These are phyloP conservation scores for Thunnus maccoyii DNA, from an alignment of 2,113 vertebrate genomes.

Conservation along the genomic window DNA sequence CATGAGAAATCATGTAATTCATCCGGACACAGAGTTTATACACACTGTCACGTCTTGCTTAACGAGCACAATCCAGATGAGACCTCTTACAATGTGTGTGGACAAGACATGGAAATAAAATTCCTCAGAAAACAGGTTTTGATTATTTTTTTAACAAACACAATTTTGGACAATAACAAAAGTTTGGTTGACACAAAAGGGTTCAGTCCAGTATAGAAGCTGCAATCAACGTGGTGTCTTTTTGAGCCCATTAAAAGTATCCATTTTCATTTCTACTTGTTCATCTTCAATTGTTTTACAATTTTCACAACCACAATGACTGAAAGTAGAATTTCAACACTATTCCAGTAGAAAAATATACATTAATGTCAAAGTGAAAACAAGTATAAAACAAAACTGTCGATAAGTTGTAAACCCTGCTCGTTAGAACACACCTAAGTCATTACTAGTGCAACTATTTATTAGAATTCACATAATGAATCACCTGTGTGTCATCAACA, in stretches of 20 bases:
- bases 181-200: neutral
- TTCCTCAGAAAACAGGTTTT: neutral
- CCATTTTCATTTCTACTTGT: neutral
- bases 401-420: neutral
- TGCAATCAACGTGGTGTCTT: neutral
- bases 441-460: neutral
- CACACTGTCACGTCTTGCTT: constrained; percentile 14
- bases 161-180: neutral
- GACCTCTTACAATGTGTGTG: neutral
- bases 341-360: neutral
- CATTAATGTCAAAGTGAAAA: constrained; percentile 4
- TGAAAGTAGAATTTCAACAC: neutral
- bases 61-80: neutral
- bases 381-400: neutral
- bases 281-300: neutral
- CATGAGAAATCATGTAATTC: neutral
- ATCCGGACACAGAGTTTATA: constrained; percentile 30
- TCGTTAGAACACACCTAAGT: too few relatives aligned
- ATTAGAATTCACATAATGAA: neutral
- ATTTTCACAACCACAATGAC: neutral
- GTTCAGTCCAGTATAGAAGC: neutral
- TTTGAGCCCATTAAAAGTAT: neutral
- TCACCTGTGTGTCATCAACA: too few relatives aligned
- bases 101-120: neutral
- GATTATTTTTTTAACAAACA: neutral